Base-by-base conservation (phyloP, 2,113 vertebrate species). In the Sorex araneus region DNA sequence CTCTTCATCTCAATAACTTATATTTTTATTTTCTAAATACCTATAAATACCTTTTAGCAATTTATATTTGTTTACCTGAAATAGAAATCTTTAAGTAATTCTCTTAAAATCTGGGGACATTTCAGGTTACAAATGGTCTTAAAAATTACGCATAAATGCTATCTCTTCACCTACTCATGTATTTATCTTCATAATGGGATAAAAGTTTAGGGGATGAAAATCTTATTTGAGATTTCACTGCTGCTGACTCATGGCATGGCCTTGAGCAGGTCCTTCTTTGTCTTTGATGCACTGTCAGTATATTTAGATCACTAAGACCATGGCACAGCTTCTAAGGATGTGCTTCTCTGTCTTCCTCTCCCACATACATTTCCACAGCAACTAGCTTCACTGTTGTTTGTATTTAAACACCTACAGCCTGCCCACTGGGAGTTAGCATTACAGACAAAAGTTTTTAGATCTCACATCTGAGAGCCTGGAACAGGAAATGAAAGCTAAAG, bases 171-270 rank as follows among this genome's bases (percentile, higher is more conserved):
- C 50, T 95, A 75, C 16, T 85, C 71, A 86, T 60, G 90, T 50
- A 50, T 50, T 50, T 50, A 80, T 84, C 40, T 87, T 83, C 32
- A 78, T 47, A 63, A 10, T 67, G 32, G 30, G 6, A 43, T 25
- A 78, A 79, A 90, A 47, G 36, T 66, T 34, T 30, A 43, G 30
- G 23, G 78, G 27, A 83, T 83, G 25, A 71, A 90, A 84, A 43
- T 88, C 84, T 67, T 91, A 36, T 90, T 92, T 92, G 34, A 30
- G 28, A 92, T 88, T 95, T 94, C 34, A 83, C 16, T 93, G 96
- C 16, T 93, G 96, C 94, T 95, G 94, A 96, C 76, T 97, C 96
- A 96, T 74, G n/a, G 43, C 50, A 6, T 92, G 90, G 93, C 93
- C 93, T 94, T 93, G 76, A 43, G 45, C 60, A 90, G 54, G 81